Evolutionary conservation across 2,888 invertebrate genomes (phyloP).

Genomic region (Punctoribates punctum): DNA sequence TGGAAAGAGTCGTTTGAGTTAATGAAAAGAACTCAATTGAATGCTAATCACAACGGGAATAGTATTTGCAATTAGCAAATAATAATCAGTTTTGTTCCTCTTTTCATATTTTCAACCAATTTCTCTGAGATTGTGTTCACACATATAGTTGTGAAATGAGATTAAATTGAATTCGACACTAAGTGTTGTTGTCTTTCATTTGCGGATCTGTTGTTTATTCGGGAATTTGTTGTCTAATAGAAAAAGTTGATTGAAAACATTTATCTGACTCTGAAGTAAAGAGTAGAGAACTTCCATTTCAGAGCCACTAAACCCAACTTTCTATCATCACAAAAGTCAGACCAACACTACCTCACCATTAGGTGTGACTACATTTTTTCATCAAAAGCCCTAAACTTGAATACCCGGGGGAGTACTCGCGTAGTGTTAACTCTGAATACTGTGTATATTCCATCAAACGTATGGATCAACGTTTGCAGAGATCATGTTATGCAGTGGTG

Average conservation of each 20-base stretch:
- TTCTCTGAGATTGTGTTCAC: too few species aligned
- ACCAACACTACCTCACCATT: neutral
- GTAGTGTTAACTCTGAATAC: neutral
- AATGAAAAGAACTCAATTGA: neutral
- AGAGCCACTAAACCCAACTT: neutral
- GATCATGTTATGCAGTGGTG: neutral
- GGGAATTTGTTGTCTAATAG: constrained; percentile 14
- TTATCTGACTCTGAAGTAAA: neutral
- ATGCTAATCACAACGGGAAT: constrained; percentile 7
- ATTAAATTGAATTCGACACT: neutral
- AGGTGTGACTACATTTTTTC: constrained; percentile 9
- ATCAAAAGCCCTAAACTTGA: constrained; percentile 1
- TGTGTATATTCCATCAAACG: neutral
- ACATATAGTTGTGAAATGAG: neutral
- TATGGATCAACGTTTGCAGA: neutral
- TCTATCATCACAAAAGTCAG: neutral
- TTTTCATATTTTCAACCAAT: too few species aligned
- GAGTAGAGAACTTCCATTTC: neutral
- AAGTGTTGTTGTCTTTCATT: neutral
- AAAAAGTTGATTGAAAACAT: constrained; percentile 1
- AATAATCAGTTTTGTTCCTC: neutral
- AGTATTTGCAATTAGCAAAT: too few species aligned
- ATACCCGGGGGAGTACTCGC: neutral
- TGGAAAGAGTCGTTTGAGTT: neutral
- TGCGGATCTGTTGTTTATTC: neutral